Percentiles rank a stretch among this genome's conserved stretches.
Conservation (phyloP, 23 tunicate species). For the Ciona savignyi region DNA sequence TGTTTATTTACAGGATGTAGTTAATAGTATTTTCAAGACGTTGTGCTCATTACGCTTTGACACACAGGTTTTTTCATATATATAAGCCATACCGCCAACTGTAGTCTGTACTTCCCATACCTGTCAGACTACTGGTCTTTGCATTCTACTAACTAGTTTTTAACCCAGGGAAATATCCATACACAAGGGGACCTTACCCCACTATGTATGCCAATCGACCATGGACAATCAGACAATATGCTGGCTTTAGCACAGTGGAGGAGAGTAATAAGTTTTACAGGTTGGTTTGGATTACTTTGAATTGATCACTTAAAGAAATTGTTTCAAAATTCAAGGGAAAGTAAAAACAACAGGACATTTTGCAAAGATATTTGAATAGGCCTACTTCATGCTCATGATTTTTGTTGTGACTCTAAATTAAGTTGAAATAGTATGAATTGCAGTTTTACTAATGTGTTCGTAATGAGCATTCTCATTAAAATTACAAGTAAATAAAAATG, state of each 20-base stretch:
- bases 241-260: slow-evolving; percentile 98
- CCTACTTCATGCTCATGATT: too few species aligned
- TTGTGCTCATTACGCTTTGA: too few species aligned
- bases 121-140: background rate
- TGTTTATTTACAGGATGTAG: too few species aligned
- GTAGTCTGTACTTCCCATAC: too few species aligned
- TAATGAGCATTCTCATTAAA: background rate
- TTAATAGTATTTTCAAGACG: too few species aligned
- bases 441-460: background rate
- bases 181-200: slow-evolving; percentile 98
- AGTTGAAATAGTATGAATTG: background rate
- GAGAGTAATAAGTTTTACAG: slow-evolving; percentile 94
- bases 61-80: too few species aligned
- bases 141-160: background rate
- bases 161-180: slow-evolving; percentile 83
- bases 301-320: background rate
- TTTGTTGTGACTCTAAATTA: background rate
- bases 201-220: slow-evolving; percentile 99
- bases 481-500: background rate
- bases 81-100: too few species aligned
- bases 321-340: too few species aligned
- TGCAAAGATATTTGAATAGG: too few species aligned
- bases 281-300: slow-evolving; percentile 1
- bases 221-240: slow-evolving; percentile 99
- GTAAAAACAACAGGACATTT: too few species aligned